Base-by-base conservation (phyloP, 2,797 vertebrate species). In the Taenioides sp. region DNA sequence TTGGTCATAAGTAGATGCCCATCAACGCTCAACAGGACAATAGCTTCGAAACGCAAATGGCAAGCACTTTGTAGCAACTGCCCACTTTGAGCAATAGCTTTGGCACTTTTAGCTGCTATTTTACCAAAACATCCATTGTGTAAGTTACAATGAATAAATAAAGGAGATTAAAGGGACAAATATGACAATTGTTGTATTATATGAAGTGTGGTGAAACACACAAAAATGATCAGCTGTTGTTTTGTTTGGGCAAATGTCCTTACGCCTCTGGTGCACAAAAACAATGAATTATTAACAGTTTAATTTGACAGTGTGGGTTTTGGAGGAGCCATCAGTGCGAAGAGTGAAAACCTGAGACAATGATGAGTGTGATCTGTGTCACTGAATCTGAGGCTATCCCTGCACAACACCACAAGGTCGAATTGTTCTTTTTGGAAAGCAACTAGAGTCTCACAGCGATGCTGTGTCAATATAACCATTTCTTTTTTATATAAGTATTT, bases 1-100 rank as follows among this genome's bases (percentile, higher is more conserved):
- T 23, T 55, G 68, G 59, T 71, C 74, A 83, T 72, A 76, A 82
- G 85, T 73, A 75, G 74, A 75, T 75, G 70, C 75, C 87, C 40
- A 67, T 50, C 71, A 86, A 72, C 82, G 78, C 82, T 82, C 66
- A 72, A 67, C 64, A 49, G 61, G 72, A 76, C 83, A 84, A 76
- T 79, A 80, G 76, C 65, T 83, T 63, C 59, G 82, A 73, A 78
- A 74, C 78, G 65, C 83, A 81, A 68, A 71, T 85, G 72, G 75
- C 27, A 72, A 72, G 60, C 75, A 70, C 79, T 82, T 58, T 2
- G 23, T 64, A 25, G 65, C 47, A 70, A 34, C 52, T 50, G 79
- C 65, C 72, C 73, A 70, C 64, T 59, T 47, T 28, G 47, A 73
- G 69, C 17, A 63, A 65, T 1, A 52, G 58, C 20, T 74, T 7